A percentile compares a stretch with the other conserved stretches of the same genome.
phyloP scores from a whole-genome alignment of 2,113 vertebrate genomes.

The Corythoichthys haematopterus region DNA sequence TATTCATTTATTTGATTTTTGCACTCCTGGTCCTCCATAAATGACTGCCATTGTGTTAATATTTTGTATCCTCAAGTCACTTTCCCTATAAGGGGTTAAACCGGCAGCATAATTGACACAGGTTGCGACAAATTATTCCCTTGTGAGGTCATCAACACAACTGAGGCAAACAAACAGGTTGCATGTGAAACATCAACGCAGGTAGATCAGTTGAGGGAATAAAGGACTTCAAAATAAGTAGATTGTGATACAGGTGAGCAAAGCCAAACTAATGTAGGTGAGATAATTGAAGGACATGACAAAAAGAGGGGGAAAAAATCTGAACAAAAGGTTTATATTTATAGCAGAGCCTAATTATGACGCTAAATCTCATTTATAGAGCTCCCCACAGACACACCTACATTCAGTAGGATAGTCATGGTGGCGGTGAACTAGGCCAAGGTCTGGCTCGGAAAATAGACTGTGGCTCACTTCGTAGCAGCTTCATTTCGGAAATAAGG shows the following conservation, averaged over 20 bases:
- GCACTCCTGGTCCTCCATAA: no score
- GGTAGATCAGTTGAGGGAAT: neutral
- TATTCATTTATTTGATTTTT: no score
- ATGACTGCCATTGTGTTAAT: no score
- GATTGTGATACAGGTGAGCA: neutral
- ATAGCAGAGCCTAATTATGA: slow-evolving; percentile 53
- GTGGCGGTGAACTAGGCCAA: slow-evolving; percentile 75
- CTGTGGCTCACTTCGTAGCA: slow-evolving; percentile 47
- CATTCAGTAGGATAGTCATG: slow-evolving; percentile 64
- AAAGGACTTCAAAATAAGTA: neutral
- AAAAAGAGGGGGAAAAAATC: neutral
- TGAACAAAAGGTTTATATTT: slow-evolving; percentile 45
- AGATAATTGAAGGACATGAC: neutral
- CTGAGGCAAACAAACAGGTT: neutral
- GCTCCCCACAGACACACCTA: slow-evolving; percentile 69
- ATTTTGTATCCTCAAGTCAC: no score
- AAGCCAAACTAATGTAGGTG: neutral
- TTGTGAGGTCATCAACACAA: neutral
- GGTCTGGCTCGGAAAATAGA: slow-evolving; percentile 73
- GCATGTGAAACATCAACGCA: neutral
- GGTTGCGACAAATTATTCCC: neutral
- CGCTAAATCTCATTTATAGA: slow-evolving; percentile 60
- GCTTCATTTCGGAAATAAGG: slow-evolving; percentile 48
- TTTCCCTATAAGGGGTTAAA: neutral
- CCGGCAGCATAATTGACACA: neutral